Evolutionary conservation across 2,113 vertebrate genomes (phyloP).

Genomic region (Pica pica): DNA sequence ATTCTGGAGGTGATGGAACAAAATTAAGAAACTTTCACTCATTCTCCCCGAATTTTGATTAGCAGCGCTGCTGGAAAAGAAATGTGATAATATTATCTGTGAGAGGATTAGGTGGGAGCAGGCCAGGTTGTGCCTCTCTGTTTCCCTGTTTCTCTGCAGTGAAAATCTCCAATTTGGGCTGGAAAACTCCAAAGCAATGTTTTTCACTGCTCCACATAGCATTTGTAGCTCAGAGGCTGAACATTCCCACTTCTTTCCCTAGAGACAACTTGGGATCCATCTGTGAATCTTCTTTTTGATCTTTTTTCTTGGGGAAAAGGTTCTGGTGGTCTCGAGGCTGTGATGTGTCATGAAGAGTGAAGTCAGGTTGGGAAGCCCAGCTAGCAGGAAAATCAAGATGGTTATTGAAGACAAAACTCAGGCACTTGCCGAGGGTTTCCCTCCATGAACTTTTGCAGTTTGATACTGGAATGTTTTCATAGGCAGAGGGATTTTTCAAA

Average conservation of each 20-base stretch:
- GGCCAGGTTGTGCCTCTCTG: background rate
- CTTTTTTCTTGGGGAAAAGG: background rate
- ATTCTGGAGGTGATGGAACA: background rate
- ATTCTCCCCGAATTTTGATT: background rate
- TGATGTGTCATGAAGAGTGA: background rate
- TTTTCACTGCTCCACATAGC: background rate
- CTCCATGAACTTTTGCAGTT: background rate
- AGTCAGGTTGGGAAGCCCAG: background rate
- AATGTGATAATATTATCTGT: background rate
- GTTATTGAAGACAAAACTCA: background rate
- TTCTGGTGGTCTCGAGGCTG: background rate
- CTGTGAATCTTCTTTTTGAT: background rate
- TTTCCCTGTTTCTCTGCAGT: background rate
- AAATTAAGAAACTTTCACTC: background rate
- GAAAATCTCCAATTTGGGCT: background rate
- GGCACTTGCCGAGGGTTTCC: background rate
- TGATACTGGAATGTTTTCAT: background rate
- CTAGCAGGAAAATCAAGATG: background rate
- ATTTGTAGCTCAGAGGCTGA: background rate
- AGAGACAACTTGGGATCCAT: background rate
- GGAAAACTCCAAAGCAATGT: background rate
- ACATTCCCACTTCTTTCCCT: background rate
- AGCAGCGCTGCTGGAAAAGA: background rate
- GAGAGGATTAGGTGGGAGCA: rapidly evolving
- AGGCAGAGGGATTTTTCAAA: background rate